phyloP scores from a whole-genome alignment of 1,140 invertebrate species.

The Neotoxoptera formosana region DNA sequence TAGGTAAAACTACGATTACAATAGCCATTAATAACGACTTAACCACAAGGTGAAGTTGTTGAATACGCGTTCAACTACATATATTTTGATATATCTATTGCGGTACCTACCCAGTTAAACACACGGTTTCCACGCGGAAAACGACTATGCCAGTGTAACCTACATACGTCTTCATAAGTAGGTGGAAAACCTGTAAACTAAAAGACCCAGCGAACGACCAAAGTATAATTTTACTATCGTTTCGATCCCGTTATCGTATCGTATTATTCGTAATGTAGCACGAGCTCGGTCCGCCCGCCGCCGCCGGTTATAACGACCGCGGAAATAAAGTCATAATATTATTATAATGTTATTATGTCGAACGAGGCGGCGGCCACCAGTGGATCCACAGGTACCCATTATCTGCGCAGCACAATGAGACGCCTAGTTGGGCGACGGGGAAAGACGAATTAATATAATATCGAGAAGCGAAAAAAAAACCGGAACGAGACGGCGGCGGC shows the following conservation, averaged over 20 bases:
- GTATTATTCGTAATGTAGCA: neutral
- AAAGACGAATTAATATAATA: neutral
- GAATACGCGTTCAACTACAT: no score
- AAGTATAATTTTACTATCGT: neutral
- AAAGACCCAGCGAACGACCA: neutral
- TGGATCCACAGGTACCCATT: neutral
- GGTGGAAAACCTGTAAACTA: neutral
- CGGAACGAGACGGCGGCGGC: neutral
- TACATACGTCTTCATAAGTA: no score
- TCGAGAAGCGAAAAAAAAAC: neutral
- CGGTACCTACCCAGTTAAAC: neutral
- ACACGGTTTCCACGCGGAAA: neutral
- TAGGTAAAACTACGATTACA: neutral
- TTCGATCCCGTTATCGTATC: neutral
- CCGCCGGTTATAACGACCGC: neutral
- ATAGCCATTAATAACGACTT: neutral
- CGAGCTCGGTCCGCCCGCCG: neutral
- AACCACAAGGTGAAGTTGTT: neutral
- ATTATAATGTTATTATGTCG: neutral
- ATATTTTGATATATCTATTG: neutral
- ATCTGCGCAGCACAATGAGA: neutral
- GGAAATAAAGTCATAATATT: neutral
- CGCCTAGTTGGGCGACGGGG: neutral
- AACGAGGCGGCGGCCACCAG: neutral
- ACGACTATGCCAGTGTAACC: neutral